A percentile compares a stretch with the other conserved stretches of the same genome.
Evolutionary conservation across 2,797 vertebrate genomes (phyloP).

Genomic region (Thunnus albacares): DNA sequence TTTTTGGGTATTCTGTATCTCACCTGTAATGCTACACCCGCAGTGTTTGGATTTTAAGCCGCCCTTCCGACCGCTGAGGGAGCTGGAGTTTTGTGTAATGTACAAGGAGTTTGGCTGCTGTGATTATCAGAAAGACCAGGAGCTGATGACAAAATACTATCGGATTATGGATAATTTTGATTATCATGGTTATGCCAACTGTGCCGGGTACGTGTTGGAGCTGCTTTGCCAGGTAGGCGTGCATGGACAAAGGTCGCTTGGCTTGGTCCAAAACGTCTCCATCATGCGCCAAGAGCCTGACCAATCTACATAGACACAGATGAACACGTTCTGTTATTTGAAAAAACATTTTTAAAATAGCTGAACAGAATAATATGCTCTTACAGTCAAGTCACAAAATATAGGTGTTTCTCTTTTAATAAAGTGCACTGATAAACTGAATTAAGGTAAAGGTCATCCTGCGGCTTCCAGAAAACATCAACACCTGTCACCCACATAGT

Average conservation of each 20-base stretch:
- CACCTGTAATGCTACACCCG: constrained; percentile 86
- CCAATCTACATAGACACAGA: neutral
- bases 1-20: constrained; percentile 43
- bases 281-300: neutral
- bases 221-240: constrained; percentile 93
- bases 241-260: constrained; percentile 60
- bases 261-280: neutral
- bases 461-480: neutral
- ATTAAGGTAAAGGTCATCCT: neutral
- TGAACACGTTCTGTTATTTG: neutral
- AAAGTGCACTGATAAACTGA: neutral
- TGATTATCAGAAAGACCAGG: constrained; percentile 85
- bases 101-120: constrained; percentile 96
- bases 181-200: constrained; percentile 81
- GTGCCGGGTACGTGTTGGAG: constrained; percentile 91
- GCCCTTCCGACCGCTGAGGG: constrained; percentile 89
- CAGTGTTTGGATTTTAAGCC: constrained; percentile 98
- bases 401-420: neutral
- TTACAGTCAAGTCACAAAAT: neutral
- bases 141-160: constrained; percentile 88
- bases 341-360: neutral
- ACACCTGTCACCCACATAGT: neutral
- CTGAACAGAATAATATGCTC: neutral
- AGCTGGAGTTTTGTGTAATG: constrained; percentile 90
- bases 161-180: constrained; percentile 85